Evolutionary conservation across 2,797 vertebrate genomes (phyloP), one percentile per base, ranked within the genome.

Genomic region (Brachyalestes nurse): DNA sequence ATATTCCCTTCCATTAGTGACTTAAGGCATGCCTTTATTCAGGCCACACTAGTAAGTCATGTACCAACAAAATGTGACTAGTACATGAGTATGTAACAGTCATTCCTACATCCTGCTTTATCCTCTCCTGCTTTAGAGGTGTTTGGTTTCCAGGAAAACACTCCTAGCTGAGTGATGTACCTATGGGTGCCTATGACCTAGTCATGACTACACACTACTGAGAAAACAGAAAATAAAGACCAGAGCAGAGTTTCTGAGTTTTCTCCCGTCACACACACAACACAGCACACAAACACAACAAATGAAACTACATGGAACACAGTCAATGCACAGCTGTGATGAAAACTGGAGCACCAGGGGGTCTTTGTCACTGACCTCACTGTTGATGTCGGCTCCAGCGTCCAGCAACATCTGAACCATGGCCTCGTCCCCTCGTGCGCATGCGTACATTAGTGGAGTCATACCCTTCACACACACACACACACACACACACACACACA

Each of bases 371-470:
- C 96, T 95, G 87, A 99, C 97, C 97, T 99, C 97, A 81, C 95
- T 96, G 92, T 99, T 98, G 86, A 99, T 96, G 87, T 98, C 96
- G 71, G 98, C 98, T 91, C 97, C 98, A 19, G 97, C 97, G 85
- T 99, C 98, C 92, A 99, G 94, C 90, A 99, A 93, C 97, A 99
- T 98, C 94, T 99, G 98, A 58, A 99, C 98, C 97, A 99, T 99
- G 58, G 98, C 98, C 90, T 99, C 97, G 73, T 99, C 98, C 78
- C 98, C 98, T 61, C 96, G 95, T 88, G 97, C 96, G 85, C 98
- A 99, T 64, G 98, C 97, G 10, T 99, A 98, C 98, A 99, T 99
- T 91, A 99, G 93, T n/a, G 98, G 97, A 79, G 96, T 98, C 97
- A 99, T 97, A 87, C 96, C 96, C 96, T 96, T 69, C 45, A 61